A percentile compares a stretch with the other conserved stretches of the same genome.
These are phyloP conservation scores for Drosophila sulfurigaster DNA, from an alignment of 1,140 invertebrate genomes.

Conservation along the genomic window DNA sequence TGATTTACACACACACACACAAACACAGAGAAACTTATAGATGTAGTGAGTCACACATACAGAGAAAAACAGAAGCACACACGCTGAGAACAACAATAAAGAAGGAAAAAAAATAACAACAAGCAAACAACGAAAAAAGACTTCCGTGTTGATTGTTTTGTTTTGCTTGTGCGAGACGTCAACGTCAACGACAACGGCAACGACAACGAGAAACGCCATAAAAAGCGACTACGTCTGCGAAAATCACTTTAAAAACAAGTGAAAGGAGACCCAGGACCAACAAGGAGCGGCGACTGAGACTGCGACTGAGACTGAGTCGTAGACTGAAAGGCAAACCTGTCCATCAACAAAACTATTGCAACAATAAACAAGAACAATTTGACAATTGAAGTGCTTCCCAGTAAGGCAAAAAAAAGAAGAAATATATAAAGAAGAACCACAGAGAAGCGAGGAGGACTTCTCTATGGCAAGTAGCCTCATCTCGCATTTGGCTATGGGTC, in stretches of 20 bases:
- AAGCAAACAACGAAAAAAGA: conserved; percentile 67
- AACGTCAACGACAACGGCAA: conserved; percentile 21
- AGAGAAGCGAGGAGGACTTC: conserved; percentile 3
- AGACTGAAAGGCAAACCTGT: conserved; percentile 66
- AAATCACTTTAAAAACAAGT: conserved; percentile 79
- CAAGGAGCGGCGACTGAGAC: conserved; percentile 1
- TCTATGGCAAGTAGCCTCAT: conserved; percentile 43
- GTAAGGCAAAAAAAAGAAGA: conserved; percentile 17
- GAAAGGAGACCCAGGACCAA: conserved; percentile 55
- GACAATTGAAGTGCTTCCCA: conserved; percentile 79
- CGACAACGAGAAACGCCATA: conserved; percentile 69
- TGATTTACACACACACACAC: conserved; percentile 62
- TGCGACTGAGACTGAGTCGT: conserved; percentile 15
- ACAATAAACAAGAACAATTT: conserved; percentile 83
- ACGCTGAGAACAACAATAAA: conserved; percentile 46
- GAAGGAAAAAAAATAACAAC: conserved; percentile 41
- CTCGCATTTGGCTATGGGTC: conserved; percentile 22
- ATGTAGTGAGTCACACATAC: conserved; percentile 18
- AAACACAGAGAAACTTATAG: background rate
- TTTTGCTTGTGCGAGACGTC: conserved; percentile 68
- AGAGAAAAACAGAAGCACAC: conserved; percentile 28
- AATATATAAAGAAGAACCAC: background rate
- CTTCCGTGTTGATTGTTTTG: conserved; percentile 81
- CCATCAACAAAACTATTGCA: conserved; percentile 81
- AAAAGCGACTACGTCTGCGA: conserved; percentile 76